These are phyloP conservation scores for Gymnopithys bicolor DNA, from an alignment of 2,797 vertebrate genomes.

Conservation along the genomic window DNA sequence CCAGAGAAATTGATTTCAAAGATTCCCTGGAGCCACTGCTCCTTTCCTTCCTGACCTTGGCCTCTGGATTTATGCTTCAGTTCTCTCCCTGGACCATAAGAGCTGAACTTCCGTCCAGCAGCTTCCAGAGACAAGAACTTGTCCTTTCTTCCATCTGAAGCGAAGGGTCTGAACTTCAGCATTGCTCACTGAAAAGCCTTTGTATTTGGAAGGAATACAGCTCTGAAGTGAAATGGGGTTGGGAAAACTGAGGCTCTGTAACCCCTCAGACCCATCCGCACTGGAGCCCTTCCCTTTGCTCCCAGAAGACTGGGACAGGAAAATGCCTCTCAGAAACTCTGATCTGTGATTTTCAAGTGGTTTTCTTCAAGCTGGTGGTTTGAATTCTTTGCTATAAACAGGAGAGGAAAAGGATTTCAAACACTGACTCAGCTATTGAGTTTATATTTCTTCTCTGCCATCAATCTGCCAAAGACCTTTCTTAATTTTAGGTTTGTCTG, in stretches of 20 bases:
- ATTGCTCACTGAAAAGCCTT: background rate
- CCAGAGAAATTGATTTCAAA: background rate
- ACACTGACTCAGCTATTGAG: rapidly evolving
- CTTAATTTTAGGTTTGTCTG: background rate
- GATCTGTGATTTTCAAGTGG: background rate
- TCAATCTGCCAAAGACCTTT: background rate
- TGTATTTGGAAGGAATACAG: background rate
- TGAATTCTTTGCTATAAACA: background rate
- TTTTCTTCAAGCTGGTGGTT: background rate
- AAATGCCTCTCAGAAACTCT: background rate
- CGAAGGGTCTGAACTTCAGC: background rate
- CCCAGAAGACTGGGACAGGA: background rate
- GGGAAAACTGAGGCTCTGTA: background rate
- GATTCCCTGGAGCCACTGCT: background rate
- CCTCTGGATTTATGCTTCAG: rapidly evolving
- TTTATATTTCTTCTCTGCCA: background rate
- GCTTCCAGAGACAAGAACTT: background rate
- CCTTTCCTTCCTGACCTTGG: background rate
- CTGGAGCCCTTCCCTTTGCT: background rate
- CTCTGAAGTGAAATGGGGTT: rapidly evolving
- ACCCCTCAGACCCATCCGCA: rapidly evolving
- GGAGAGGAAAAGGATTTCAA: background rate
- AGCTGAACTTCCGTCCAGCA: background rate
- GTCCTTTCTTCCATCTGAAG: background rate
- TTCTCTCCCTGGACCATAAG: background rate